Percentiles rank a stretch among this genome's conserved stretches.
phyloP scores from a whole-genome alignment of 2,888 invertebrate species.

The Meliscaeva auricollis region DNA sequence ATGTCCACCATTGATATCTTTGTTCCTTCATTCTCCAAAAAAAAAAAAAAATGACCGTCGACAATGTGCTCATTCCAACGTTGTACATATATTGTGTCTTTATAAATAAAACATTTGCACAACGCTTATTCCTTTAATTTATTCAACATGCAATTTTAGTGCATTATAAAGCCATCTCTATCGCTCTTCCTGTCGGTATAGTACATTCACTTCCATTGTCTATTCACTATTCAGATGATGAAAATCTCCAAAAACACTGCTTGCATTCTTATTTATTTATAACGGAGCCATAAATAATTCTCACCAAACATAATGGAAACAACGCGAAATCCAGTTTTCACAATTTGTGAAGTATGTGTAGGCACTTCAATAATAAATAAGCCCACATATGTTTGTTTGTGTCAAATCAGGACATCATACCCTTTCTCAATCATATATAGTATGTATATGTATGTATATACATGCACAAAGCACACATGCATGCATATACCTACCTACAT shows the following conservation, averaged over 20 bases:
- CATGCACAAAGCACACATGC: not conserved
- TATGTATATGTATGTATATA: not conserved
- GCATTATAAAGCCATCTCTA: slow-evolving; percentile 50
- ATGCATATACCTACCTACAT: no score
- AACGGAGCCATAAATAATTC: slow-evolving; percentile 53
- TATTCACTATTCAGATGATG: slow-evolving; percentile 30
- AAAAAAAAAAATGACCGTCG: no score
- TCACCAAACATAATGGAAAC: slow-evolving; percentile 23
- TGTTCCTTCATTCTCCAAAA: no score
- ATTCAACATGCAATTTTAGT: slow-evolving; percentile 54
- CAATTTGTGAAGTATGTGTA: slow-evolving; percentile 33
- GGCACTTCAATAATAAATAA: slow-evolving; percentile 68
- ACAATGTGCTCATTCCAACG: no score
- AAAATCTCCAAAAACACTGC: slow-evolving; percentile 34
- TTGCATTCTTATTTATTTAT: slow-evolving; percentile 60
- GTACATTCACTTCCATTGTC: slow-evolving; percentile 25
- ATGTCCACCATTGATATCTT: no score
- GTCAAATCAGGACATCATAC: slow-evolving; percentile 43
- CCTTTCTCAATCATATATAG: not conserved
- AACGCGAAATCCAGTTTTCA: slow-evolving; percentile 38
- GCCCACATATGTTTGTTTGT: slow-evolving; percentile 45
- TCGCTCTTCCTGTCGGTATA: not conserved
- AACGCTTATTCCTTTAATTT: slow-evolving; percentile 50
- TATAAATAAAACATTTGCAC: slow-evolving; percentile 31
- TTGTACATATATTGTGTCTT: not conserved